A percentile compares a stretch with the other conserved stretches of the same genome.
Evolutionary conservation across 2,797 vertebrate species (phyloP).

Genomic region (Notoglanidium macrostoma): DNA sequence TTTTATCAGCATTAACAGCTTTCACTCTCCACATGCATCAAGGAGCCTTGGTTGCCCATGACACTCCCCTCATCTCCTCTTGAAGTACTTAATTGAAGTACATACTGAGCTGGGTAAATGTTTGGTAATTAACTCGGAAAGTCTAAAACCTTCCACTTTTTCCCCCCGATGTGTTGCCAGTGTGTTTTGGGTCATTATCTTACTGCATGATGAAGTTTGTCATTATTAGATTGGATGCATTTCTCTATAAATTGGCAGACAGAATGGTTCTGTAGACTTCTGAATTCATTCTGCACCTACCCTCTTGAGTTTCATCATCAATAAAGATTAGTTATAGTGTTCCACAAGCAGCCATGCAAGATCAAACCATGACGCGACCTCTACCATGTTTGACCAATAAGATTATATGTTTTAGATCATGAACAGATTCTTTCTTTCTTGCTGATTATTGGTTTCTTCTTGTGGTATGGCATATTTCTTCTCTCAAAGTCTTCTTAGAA

Average conservation of each 20-base stretch:
- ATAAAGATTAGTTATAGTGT: background rate
- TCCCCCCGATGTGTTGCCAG: background rate
- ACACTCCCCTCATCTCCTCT: background rate
- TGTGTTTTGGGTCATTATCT: too few relatives aligned
- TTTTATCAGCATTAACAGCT: too few relatives aligned
- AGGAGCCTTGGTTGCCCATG: too few relatives aligned
- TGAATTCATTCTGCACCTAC: too few relatives aligned
- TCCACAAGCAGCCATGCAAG: background rate
- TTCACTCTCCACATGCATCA: too few relatives aligned
- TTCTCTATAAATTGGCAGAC: too few relatives aligned
- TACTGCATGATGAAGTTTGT: too few relatives aligned
- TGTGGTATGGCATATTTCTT: too few relatives aligned
- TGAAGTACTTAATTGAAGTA: background rate
- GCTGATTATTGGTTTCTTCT: too few relatives aligned
- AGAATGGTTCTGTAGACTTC: too few relatives aligned
- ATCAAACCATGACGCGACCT: background rate
- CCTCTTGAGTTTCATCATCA: background rate
- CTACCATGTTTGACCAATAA: background rate
- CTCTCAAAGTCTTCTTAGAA: too few relatives aligned
- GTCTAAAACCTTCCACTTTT: background rate
- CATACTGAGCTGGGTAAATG: background rate
- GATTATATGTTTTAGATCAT: background rate
- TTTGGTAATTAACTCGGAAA: background rate
- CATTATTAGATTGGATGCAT: too few relatives aligned
- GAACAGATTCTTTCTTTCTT: background rate